These are phyloP conservation scores for Gasterosteus nipponicus DNA, from an alignment of 2,113 vertebrate species.

Conservation along the genomic window DNA sequence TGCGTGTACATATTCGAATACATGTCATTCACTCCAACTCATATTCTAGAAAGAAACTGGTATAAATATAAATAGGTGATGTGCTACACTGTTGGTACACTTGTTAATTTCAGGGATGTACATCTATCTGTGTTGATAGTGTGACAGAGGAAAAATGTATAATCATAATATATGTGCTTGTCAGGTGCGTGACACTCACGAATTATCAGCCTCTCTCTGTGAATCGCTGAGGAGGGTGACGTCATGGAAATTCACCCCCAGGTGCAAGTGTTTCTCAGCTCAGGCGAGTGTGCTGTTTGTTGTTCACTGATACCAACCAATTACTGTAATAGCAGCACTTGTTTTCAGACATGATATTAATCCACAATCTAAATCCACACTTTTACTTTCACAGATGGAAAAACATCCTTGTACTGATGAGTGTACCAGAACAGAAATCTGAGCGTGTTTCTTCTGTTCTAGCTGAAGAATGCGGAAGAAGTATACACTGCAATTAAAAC, in stretches of 20 bases:
- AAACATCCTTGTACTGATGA: constrained; percentile 15
- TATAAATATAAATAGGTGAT: not conserved
- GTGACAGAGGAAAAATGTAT: not conserved
- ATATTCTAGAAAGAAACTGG: not conserved
- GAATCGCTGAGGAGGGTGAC: constrained; percentile 70
- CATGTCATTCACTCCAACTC: not conserved
- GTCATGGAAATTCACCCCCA: constrained; percentile 65
- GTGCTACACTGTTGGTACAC: not conserved
- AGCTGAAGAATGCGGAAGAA: not conserved
- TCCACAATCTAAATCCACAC: not conserved
- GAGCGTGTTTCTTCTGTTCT: constrained; percentile 12
- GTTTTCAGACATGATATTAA: not conserved
- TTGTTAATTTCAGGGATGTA: not conserved
- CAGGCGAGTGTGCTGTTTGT: constrained; percentile 41
- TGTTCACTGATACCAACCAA: not conserved
- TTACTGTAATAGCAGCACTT: constrained; percentile 16
- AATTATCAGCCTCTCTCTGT: constrained; percentile 61
- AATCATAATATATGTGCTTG: constrained; percentile 22
- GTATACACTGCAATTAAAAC: not conserved
- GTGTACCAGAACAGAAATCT: constrained; percentile 58
- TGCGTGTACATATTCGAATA: not conserved
- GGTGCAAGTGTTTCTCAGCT: constrained; percentile 52
- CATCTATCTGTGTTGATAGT: not conserved
- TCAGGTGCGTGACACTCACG: constrained; percentile 76
- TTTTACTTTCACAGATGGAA: constrained; percentile 55